These are phyloP conservation scores for Hoplostethus mediterraneus DNA, from an alignment of 2,797 vertebrate genomes.

Conservation along the genomic window DNA sequence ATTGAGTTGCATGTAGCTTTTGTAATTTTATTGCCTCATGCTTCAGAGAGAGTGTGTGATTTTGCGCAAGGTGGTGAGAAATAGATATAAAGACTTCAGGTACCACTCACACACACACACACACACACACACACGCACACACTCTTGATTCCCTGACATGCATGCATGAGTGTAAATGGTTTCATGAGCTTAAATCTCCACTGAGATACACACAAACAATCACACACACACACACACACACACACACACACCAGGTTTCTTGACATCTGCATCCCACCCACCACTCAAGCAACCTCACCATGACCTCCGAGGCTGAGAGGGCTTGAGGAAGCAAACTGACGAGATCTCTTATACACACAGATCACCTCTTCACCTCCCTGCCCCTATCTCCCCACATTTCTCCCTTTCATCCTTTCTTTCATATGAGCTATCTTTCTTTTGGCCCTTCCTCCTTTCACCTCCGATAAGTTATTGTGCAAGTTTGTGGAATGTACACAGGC, in stretches of 20 bases:
- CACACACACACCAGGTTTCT: constrained; percentile 19
- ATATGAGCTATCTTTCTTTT: constrained; percentile 66
- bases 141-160: not conserved
- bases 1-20: constrained; percentile 72
- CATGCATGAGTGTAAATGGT: constrained; percentile 3
- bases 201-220: no score
- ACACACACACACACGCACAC: constrained; percentile 5
- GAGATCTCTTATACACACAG: constrained; percentile 60
- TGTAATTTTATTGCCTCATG: constrained; percentile 58
- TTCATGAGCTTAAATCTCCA: constrained; percentile 1
- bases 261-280: constrained; percentile 50
- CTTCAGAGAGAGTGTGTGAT: constrained; percentile 20
- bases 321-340: constrained; percentile 60
- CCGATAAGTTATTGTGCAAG: constrained; percentile 82
- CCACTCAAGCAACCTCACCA: constrained; percentile 45
- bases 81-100: constrained; percentile 20
- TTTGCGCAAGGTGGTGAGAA: constrained; percentile 25
- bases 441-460: constrained; percentile 73
- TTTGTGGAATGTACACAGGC: constrained; percentile 80
- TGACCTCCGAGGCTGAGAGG: constrained; percentile 61
- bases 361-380: constrained; percentile 64
- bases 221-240: no score
- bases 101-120: constrained; percentile 17
- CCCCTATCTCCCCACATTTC: constrained; percentile 69
- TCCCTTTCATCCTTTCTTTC: constrained; percentile 77